phyloP scores from a whole-genome alignment of 2,888 invertebrate genomes.

The Chrysina gloriosa region DNA sequence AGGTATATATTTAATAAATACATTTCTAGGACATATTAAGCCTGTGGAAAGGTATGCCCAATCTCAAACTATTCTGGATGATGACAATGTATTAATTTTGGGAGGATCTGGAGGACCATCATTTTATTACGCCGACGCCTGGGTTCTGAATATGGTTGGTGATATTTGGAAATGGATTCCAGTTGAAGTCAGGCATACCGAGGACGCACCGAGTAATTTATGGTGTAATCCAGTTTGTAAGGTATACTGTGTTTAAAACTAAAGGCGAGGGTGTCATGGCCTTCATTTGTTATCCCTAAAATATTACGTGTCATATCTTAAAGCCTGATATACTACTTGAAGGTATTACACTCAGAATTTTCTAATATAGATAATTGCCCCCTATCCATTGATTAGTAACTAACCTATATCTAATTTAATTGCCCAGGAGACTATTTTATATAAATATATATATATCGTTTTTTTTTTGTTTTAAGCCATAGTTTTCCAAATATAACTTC shows the following conservation, averaged over 20 bases:
- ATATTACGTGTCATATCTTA: no score
- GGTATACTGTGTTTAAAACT: conserved; percentile 65
- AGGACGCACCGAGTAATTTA: conserved; percentile 86
- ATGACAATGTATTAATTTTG: conserved; percentile 81
- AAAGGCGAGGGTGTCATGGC: no score
- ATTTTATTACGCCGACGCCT: conserved; percentile 88
- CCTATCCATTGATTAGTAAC: no score
- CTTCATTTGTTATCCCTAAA: no score
- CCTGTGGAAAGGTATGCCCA: conserved; percentile 83
- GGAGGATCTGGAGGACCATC: conserved; percentile 91
- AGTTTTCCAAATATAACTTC: no score
- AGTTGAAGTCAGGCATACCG: conserved; percentile 79
- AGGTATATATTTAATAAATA: no score
- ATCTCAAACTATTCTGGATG: conserved; percentile 86
- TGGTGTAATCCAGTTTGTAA: conserved; percentile 95
- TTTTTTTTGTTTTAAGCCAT: no score
- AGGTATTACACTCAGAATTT: no score
- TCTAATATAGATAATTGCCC: no score
- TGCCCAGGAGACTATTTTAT: no score
- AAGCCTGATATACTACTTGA: neutral
- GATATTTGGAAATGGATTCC: conserved; percentile 81
- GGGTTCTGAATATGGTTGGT: conserved; percentile 84
- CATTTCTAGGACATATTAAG: conserved; percentile 50
- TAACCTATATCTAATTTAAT: no score
- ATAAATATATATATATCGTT: no score